These are phyloP conservation scores for Cyanoderma ruficeps DNA, from an alignment of 2,113 vertebrate genomes.

Conservation along the genomic window DNA sequence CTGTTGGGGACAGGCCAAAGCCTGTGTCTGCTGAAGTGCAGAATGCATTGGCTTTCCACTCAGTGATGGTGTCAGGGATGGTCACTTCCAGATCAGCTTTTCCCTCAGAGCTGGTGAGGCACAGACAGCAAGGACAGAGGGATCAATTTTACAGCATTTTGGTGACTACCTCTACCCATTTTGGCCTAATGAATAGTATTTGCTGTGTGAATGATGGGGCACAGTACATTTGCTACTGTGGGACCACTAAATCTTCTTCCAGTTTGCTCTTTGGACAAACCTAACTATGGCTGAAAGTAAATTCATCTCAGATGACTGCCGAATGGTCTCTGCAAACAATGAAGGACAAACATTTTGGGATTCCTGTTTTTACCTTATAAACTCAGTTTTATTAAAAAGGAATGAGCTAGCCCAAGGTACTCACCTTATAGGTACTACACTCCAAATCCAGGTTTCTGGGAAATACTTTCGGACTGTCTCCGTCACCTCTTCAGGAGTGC, in stretches of 20 bases:
- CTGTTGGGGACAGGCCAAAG: slow-evolving; percentile 81
- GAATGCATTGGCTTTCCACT: slow-evolving; percentile 86
- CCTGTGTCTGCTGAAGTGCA: slow-evolving; percentile 79
- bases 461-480: slow-evolving; percentile 73
- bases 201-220: background rate
- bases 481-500: background rate
- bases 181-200: background rate
- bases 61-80: slow-evolving; percentile 89
- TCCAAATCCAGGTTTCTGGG: slow-evolving; percentile 80
- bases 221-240: background rate
- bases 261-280: background rate
- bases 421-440: slow-evolving; percentile 62
- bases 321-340: background rate
- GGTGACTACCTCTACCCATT: background rate
- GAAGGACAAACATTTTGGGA: background rate
- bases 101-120: slow-evolving; percentile 72
- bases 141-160: background rate
- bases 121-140: background rate
- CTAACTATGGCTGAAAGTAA: background rate
- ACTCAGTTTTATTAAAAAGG: background rate
- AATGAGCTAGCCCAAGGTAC: background rate
- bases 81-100: slow-evolving; percentile 68
- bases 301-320: background rate
- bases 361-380: background rate
- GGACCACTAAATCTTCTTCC: background rate